These are phyloP conservation scores for Anastrepha ludens DNA, from an alignment of 1,140 invertebrate genomes.

Conservation along the genomic window DNA sequence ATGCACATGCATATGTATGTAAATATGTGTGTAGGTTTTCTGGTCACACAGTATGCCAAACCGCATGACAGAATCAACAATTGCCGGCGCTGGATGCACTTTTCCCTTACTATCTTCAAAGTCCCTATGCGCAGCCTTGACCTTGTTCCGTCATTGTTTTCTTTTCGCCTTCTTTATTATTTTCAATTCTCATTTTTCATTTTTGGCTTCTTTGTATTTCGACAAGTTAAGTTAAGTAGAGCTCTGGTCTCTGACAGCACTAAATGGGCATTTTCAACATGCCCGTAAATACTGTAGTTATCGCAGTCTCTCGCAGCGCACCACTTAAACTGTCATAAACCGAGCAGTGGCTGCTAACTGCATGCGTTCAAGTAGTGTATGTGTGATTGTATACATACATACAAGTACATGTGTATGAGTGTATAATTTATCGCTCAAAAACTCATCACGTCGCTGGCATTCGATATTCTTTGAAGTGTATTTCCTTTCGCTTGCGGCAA, in stretches of 20 bases:
- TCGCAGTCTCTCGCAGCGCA: not conserved
- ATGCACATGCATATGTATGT: not conserved
- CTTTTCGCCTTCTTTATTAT: not conserved
- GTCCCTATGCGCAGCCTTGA: slow-evolving; percentile 22
- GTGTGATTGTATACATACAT: not conserved
- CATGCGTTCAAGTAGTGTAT: not conserved
- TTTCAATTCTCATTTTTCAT: not conserved
- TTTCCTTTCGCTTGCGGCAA: not conserved
- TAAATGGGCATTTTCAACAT: not conserved
- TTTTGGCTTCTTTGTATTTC: not conserved
- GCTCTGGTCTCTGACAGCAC: not conserved
- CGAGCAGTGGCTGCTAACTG: not conserved
- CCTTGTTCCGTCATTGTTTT: slow-evolving; percentile 14
- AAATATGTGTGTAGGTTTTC: not conserved
- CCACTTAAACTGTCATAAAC: not conserved
- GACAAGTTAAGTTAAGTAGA: not conserved
- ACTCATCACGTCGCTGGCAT: not conserved
- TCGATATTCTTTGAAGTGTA: not conserved
- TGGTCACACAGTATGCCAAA: too few relatives aligned
- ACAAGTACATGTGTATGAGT: not conserved
- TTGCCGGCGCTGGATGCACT: not conserved
- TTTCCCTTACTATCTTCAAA: not conserved
- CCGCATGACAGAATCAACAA: slow-evolving; percentile 7
- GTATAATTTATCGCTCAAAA: not conserved
- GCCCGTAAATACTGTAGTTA: not conserved